These are phyloP conservation scores for Drosophila setosimentum DNA, from an alignment of 2,888 invertebrate species.

Conservation along the genomic window DNA sequence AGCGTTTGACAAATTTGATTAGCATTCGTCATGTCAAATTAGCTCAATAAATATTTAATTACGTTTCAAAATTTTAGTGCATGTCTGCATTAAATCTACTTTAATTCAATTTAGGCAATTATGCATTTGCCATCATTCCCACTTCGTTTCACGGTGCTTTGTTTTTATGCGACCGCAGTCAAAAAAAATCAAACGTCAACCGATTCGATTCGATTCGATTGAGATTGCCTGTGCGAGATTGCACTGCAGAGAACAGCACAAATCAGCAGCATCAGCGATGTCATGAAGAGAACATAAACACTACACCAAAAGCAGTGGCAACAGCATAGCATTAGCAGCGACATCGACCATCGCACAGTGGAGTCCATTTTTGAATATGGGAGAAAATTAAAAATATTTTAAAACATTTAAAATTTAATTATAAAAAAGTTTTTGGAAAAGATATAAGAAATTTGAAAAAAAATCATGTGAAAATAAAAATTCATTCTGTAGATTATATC, in stretches of 20 bases:
- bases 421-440: neutral
- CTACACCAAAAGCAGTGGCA: conserved; percentile 49
- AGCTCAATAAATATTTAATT: conserved; percentile 3
- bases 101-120: conserved; percentile 39
- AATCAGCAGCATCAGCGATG: conserved; percentile 46
- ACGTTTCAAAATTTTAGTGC: neutral
- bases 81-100: conserved; percentile 23
- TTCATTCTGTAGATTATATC: neutral
- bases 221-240: conserved; percentile 46
- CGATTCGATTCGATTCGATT: conserved; percentile 15
- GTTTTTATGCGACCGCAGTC: conserved; percentile 38
- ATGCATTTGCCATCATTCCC: conserved; percentile 13
- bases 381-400: too few species aligned
- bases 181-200: conserved; percentile 47
- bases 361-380: accelerated
- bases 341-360: conserved; percentile 32
- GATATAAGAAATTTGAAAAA: neutral
- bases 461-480: neutral
- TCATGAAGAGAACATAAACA: conserved; percentile 57
- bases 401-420: neutral
- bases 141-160: conserved; percentile 29
- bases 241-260: conserved; percentile 53
- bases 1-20: neutral
- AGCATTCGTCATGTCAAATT: neutral
- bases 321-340: conserved; percentile 40